phyloP scores from a whole-genome alignment of 2,113 vertebrate genomes.

The Pteruthius melanotis region DNA sequence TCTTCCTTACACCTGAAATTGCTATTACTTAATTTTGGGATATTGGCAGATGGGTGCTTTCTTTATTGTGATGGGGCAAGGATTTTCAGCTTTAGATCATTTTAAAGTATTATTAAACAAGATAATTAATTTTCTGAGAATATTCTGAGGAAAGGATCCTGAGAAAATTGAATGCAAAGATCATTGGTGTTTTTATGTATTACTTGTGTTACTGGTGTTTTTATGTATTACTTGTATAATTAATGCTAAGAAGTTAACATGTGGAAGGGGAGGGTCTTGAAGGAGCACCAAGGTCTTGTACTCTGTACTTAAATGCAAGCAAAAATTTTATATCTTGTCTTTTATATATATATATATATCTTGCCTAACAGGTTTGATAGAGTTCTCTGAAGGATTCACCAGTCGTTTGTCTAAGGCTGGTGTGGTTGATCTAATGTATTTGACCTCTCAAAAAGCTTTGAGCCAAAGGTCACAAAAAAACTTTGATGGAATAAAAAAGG shows the following conservation, averaged over 20 bases:
- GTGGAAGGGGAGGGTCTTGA: not conserved
- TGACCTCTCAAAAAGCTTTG: not conserved
- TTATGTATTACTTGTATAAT: not conserved
- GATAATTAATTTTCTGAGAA: not conserved
- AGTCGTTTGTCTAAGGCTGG: not conserved
- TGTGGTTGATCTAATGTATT: not conserved
- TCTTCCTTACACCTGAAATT: not conserved
- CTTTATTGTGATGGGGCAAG: not conserved
- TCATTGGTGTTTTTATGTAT: not conserved
- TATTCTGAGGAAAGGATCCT: not conserved
- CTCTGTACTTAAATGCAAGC: not conserved
- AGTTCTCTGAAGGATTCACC: not conserved
- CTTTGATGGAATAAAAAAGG: not conserved
- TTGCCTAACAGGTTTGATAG: not conserved
- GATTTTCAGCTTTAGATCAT: not conserved
- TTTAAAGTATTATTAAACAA: not conserved
- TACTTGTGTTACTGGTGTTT: not conserved
- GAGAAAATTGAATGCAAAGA: not conserved
- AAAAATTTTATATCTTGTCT: not conserved
- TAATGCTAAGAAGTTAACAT: not conserved
- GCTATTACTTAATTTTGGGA: not conserved
- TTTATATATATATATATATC: not conserved
- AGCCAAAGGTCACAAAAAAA: not conserved
- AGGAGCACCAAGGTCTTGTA: not conserved
- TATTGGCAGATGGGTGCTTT: not conserved